phyloP scores from a whole-genome alignment of 2,113 vertebrate genomes.

The Australoheros scitulus region DNA sequence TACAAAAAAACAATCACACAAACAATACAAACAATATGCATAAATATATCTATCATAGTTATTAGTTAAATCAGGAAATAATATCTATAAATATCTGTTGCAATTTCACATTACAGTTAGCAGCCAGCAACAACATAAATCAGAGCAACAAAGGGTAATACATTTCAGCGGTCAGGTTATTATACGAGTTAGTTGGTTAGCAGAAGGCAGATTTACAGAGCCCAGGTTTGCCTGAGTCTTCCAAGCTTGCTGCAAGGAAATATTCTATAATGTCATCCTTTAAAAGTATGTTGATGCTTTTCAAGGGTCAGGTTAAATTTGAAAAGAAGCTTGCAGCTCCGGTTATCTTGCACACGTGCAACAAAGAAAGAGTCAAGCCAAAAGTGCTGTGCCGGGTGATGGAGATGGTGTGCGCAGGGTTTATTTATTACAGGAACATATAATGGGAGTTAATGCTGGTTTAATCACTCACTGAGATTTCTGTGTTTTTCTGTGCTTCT shows the following conservation, averaged over 20 bases:
- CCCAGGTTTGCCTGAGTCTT: conserved; percentile 44
- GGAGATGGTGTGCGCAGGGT: background rate
- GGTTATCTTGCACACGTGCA: background rate
- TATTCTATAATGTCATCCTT: background rate
- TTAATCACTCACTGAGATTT: background rate
- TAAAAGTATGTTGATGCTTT: background rate
- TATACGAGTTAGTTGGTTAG: conserved; percentile 27
- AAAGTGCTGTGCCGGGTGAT: background rate
- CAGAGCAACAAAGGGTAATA: conserved; percentile 40
- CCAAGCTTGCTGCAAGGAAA: background rate
- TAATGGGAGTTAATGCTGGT: conserved; percentile 40
- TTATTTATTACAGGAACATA: conserved; percentile 40
- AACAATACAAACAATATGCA: conserved; percentile 54
- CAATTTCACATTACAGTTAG: conserved; percentile 47
- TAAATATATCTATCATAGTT: conserved; percentile 45
- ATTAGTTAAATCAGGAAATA: conserved; percentile 42
- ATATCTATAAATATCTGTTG: conserved; percentile 53
- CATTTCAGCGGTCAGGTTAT: conserved; percentile 67
- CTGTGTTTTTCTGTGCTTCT: conserved; percentile 27
- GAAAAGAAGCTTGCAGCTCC: background rate
- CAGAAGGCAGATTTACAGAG: conserved; percentile 34
- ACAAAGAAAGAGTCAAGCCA: background rate
- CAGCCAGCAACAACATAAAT: conserved; percentile 41
- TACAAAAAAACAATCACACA: conserved; percentile 65
- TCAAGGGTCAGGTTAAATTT: background rate